Percentiles rank a stretch among this genome's conserved stretches.
Conservation (phyloP, 2,113 vertebrate species). For the Lasiurus cinereus region DNA sequence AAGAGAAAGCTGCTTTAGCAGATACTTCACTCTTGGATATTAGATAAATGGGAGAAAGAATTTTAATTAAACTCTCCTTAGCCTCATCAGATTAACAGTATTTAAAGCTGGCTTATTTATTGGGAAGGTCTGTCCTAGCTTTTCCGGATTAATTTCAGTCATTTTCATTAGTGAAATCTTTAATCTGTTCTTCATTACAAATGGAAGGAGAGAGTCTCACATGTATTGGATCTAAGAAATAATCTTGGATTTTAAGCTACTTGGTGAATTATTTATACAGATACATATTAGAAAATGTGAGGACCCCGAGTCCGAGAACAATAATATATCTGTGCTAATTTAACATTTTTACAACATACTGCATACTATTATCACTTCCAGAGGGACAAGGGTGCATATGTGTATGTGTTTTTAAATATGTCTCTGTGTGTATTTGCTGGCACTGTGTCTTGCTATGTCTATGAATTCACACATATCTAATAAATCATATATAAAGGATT, state of each 20-base stretch:
- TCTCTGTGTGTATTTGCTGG: background rate
- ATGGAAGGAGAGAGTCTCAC: constrained; percentile 40
- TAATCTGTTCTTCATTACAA: constrained; percentile 77
- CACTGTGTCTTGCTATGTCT: background rate
- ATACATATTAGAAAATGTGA: constrained; percentile 70
- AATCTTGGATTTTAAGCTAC: constrained; percentile 65
- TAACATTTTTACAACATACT: constrained; percentile 21
- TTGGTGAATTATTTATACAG: constrained; percentile 69
- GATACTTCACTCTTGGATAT: constrained; percentile 65
- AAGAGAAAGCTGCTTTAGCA: constrained; percentile 47
- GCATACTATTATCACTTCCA: background rate
- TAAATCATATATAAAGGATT: background rate
- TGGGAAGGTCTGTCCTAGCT: constrained; percentile 51
- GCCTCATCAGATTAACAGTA: constrained; percentile 75
- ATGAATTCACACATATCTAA: background rate
- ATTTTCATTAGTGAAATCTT: constrained; percentile 77
- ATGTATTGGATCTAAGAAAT: constrained; percentile 65
- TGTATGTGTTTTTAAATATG: background rate
- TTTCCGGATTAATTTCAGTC: constrained; percentile 75
- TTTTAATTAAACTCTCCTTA: constrained; percentile 79
- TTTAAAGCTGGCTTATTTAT: constrained; percentile 72
- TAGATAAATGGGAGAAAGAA: constrained; percentile 55
- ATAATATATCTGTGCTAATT: constrained; percentile 14
- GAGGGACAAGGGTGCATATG: accelerated
- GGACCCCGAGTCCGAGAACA: constrained; percentile 9